Percentiles rank a stretch among this genome's conserved stretches.
phyloP scores from a whole-genome alignment of 2,888 invertebrate genomes.

The Acleris sparsana region DNA sequence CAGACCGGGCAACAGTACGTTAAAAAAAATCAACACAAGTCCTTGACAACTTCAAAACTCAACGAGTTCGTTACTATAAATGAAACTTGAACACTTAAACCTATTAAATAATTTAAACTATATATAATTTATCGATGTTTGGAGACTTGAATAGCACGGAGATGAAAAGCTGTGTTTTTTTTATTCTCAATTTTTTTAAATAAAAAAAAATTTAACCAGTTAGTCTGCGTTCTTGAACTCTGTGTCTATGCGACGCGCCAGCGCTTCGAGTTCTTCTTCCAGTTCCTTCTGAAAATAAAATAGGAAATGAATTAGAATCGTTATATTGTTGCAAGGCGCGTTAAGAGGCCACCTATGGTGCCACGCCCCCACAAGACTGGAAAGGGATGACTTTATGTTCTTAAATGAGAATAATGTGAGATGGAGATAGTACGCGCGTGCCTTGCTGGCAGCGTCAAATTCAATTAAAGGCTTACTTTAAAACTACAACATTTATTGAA shows the following conservation, averaged over 20 bases:
- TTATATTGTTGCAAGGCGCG: no score
- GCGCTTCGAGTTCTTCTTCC: slow-evolving; percentile 66
- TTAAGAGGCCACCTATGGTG: no score
- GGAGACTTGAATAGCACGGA: slow-evolving; percentile 5
- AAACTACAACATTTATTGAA: no score
- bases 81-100: slow-evolving; percentile 10
- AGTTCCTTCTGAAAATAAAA: slow-evolving; percentile 56
- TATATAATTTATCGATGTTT: not conserved
- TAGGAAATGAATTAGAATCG: no score
- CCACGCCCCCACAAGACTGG: no score
- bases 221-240: slow-evolving; percentile 68
- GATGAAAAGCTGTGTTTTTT: not conserved
- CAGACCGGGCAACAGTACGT: not conserved
- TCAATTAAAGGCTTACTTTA: no score
- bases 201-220: slow-evolving; percentile 8
- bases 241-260: slow-evolving; percentile 71
- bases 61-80: not conserved
- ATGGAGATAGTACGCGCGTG: no score
- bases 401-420: no score
- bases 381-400: no score
- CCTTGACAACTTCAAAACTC: not conserved
- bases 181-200: not conserved
- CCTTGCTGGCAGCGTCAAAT: no score
- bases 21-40: not conserved
- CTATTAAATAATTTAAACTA: slow-evolving; percentile 11